These are phyloP conservation scores for Gnathonemus longibarbis DNA, from an alignment of 2,113 vertebrate genomes.

Conservation along the genomic window DNA sequence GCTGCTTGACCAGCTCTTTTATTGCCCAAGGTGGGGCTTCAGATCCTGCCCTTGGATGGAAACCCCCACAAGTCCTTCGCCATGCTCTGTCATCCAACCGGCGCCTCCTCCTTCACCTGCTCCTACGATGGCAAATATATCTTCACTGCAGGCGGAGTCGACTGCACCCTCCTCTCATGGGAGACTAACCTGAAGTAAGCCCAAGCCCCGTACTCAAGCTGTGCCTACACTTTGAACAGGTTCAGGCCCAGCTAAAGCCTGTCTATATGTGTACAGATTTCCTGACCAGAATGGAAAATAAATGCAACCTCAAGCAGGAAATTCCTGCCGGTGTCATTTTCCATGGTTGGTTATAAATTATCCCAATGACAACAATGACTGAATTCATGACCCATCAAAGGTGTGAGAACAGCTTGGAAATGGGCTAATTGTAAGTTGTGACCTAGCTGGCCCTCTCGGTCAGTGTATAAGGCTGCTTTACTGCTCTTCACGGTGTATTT, in stretches of 20 bases:
- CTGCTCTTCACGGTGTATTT: neutral
- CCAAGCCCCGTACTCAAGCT: neutral
- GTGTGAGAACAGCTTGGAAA: neutral
- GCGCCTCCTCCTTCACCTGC: constrained; percentile 59
- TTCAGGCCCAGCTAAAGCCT: neutral
- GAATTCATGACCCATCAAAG: neutral
- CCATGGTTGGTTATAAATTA: neutral
- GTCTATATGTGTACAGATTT: neutral
- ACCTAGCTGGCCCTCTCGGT: neutral
- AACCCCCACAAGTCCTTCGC: constrained; percentile 83
- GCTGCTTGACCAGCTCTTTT: neutral
- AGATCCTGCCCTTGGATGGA: constrained; percentile 84
- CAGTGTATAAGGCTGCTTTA: neutral
- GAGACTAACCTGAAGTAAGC: constrained; percentile 68
- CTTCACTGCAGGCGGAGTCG: constrained; percentile 76
- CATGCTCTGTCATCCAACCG: constrained; percentile 71
- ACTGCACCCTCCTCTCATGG: constrained; percentile 72
- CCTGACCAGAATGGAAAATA: neutral
- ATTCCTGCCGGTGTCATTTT: neutral
- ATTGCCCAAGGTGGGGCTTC: constrained; percentile 74
- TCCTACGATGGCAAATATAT: constrained; percentile 67
- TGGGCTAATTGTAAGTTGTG: neutral
- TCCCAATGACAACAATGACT: neutral
- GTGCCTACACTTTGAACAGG: neutral
- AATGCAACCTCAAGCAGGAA: neutral